Conservation (phyloP, 2,113 vertebrate species). For the Pogonocichla stellata region DNA sequence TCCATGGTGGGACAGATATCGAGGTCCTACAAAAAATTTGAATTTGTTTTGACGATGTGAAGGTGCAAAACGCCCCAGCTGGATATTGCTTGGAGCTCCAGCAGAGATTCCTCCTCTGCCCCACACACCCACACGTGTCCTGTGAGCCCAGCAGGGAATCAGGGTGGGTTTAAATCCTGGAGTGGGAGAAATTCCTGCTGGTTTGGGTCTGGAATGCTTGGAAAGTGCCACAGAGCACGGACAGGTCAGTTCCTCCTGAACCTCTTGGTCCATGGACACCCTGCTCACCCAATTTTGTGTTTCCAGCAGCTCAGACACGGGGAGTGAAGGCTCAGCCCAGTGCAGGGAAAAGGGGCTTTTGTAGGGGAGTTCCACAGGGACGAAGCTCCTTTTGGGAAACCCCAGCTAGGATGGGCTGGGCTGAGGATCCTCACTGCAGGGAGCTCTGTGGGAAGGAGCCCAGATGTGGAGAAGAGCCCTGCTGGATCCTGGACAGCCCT, state of each 20-base stretch:
- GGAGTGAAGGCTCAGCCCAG: neutral
- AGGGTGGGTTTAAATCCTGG: accelerated
- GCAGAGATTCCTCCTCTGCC: neutral
- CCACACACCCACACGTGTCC: accelerated
- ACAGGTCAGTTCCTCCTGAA: neutral
- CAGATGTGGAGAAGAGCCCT: neutral
- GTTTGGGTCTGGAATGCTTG: accelerated
- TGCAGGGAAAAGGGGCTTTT: accelerated
- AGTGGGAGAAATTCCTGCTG: neutral
- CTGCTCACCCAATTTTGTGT: accelerated
- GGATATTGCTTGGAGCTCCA: neutral
- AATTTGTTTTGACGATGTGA: neutral
- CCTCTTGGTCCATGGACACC: accelerated
- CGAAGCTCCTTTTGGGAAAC: neutral
- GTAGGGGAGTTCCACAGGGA: neutral
- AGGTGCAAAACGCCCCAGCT: neutral
- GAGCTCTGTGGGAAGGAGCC: neutral
- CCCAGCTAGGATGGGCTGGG: neutral
- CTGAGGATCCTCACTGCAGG: neutral
- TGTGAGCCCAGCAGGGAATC: neutral
- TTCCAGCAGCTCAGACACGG: neutral
- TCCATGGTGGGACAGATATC: accelerated
- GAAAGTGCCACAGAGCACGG: neutral
- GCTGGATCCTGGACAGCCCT: neutral
- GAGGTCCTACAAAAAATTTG: neutral